Evolutionary conservation across 2,888 invertebrate genomes (phyloP).

Genomic region (Cheilosia scutellata): DNA sequence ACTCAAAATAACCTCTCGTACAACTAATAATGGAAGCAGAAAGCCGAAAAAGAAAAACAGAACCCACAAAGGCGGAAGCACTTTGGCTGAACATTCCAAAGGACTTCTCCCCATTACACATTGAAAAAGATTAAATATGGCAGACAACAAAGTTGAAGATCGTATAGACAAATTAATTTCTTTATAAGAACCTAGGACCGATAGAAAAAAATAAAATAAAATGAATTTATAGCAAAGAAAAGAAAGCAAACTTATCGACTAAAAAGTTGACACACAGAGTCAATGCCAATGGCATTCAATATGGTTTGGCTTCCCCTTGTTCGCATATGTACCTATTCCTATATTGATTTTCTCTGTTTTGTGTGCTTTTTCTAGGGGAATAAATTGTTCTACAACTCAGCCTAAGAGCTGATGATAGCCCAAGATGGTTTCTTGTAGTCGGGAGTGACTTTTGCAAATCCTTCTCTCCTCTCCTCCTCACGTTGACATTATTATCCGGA

Average conservation of each 20-base stretch:
- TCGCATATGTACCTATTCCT: neutral
- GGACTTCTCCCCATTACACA: neutral
- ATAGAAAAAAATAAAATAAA: constrained; percentile 2
- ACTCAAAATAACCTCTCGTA: constrained; percentile 57
- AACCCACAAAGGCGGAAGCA: constrained; percentile 58
- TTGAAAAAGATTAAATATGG: constrained; percentile 54
- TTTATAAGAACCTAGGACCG: neutral
- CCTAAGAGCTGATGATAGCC: constrained; percentile 25
- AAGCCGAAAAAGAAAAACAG: constrained; percentile 52
- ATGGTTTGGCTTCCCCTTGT: constrained; percentile 9
- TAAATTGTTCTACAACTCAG: constrained; percentile 16
- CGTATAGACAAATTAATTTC: constrained; percentile 58
- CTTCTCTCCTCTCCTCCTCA: neutral
- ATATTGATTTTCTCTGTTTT: constrained; percentile 16
- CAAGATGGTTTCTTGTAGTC: constrained; percentile 4
- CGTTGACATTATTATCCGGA: no score
- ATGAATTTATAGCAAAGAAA: constrained; percentile 11
- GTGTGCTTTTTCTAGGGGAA: constrained; percentile 11
- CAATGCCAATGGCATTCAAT: constrained; percentile 48
- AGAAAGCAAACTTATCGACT: constrained; percentile 15
- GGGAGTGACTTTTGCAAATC: constrained; percentile 14
- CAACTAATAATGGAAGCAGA: constrained; percentile 61
- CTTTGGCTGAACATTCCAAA: constrained; percentile 46
- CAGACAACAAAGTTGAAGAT: constrained; percentile 55
- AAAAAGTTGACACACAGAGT: constrained; percentile 44